Evolutionary conservation across 2,113 vertebrate genomes (phyloP).

Genomic region (Leuciscus idus): DNA sequence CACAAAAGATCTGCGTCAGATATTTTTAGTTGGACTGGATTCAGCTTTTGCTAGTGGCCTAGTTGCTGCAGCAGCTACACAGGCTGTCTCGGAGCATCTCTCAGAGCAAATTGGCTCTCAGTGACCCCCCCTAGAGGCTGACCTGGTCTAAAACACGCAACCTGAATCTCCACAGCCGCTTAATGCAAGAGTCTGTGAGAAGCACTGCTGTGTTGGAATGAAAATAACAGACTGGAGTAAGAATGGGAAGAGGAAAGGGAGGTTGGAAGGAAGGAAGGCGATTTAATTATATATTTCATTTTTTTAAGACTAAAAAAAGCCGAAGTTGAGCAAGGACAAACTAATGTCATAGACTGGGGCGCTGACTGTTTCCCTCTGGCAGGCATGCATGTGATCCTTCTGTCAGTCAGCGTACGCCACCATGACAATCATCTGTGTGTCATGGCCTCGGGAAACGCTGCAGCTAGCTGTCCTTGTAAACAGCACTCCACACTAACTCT

Average conservation of each 20-base stretch:
- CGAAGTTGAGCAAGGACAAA: constrained; percentile 82
- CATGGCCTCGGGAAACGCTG: constrained; percentile 72
- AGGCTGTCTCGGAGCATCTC: constrained; percentile 51
- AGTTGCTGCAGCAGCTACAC: constrained; percentile 62
- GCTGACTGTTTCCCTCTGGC: constrained; percentile 74
- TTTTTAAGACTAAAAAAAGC: constrained; percentile 69
- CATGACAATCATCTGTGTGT: constrained; percentile 81
- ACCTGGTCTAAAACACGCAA: constrained; percentile 60
- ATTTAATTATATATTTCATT: constrained; percentile 62
- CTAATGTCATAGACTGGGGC: constrained; percentile 83
- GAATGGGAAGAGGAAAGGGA: constrained; percentile 62
- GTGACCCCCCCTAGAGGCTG: constrained; percentile 64
- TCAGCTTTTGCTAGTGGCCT: constrained; percentile 67
- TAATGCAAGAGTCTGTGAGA: constrained; percentile 53
- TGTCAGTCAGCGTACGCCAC: constrained; percentile 82
- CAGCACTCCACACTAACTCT: constrained; percentile 73
- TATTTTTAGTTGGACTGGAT: constrained; percentile 73
- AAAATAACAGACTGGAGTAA: constrained; percentile 50
- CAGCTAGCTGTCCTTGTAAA: constrained; percentile 81
- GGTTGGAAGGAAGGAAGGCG: constrained; percentile 56
- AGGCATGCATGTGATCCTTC: constrained; percentile 78
- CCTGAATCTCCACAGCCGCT: constrained; percentile 56
- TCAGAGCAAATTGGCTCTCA: constrained; percentile 56
- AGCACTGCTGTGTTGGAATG: constrained; percentile 56
- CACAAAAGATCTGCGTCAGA: constrained; percentile 70